Evolutionary conservation across 2,888 invertebrate genomes (phyloP), one percentile per base, ranked within the genome.

Genomic region (Cartodere bifasciata): DNA sequence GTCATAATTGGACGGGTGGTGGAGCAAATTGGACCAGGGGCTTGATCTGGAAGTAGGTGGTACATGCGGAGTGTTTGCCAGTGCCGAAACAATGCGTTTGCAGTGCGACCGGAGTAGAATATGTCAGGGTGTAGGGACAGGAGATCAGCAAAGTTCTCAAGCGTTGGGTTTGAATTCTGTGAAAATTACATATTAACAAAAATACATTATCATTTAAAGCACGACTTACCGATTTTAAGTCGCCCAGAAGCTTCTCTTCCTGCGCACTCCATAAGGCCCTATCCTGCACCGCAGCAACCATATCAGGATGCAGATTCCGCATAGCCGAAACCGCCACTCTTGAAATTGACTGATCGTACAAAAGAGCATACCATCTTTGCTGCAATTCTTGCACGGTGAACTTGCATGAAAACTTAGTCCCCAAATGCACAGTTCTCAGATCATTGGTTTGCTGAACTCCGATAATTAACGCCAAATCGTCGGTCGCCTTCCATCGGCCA

Each of bases 401-500:
- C 35, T 87, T 80, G 52, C 94, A 92, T 0, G 95, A 90, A 63
- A 98, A 98, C 53, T 91, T 94, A 1, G 90, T 80, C 4, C 91
- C 91, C 39, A 87, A 70, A 55, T 92, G 87, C 1, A 98, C 81
- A 51, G 75, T 75, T 23, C 78, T 68, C 34, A 84, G 58, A 50
- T 84, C 84, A 58, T 83, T 84, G 7, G 83, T 83, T 65, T 73
- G 95, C 50, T 90, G 85, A 3, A 95, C 87, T 36, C 90, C 92
- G 39, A 87, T 77, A 38, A 98, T 87, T 2, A 98, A 66, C 0
- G 88, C 84, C 15, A 97, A 64, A 65, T 98, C 98, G 65, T 98
- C 98, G 13, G 86, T 83, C 2, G 95, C 92, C 54, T 95, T 94
- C 97, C 97, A 98, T 31, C 91, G 70, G 0, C 94, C 94, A 25